phyloP scores from a whole-genome alignment of 2,797 vertebrate species.

The Melanotaenia trifasciata region DNA sequence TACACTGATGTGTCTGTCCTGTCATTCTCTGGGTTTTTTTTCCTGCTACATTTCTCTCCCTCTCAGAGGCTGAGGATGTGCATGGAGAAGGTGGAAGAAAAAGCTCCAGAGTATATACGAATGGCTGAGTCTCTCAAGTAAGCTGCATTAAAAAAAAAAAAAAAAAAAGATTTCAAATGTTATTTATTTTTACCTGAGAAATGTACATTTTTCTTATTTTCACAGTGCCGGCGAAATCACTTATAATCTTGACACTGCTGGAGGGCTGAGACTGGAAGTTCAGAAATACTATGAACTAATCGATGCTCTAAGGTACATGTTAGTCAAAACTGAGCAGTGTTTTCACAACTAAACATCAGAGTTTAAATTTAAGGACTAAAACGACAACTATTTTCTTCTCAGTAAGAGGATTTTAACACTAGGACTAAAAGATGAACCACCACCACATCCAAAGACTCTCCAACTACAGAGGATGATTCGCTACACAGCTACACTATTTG shows the following conservation, averaged over 20 bases:
- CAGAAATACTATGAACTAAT: constrained; percentile 98
- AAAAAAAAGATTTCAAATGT: background rate
- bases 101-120: constrained; percentile 93
- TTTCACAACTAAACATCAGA: background rate
- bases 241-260: constrained; percentile 91
- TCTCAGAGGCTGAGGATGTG: constrained; percentile 91
- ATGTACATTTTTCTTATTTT: constrained; percentile 19
- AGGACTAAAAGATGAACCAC: constrained; percentile 89
- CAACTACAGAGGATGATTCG: constrained; percentile 97
- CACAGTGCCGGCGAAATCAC: constrained; percentile 93
- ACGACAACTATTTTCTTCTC: constrained; percentile 19
- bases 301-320: constrained; percentile 91
- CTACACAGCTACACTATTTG: constrained; percentile 94
- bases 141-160: constrained; percentile 53
- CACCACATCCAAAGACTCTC: constrained; percentile 88
- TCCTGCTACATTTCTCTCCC: constrained; percentile 48
- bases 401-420: constrained; percentile 97
- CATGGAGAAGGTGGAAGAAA: constrained; percentile 96
- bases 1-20: constrained; percentile 40
- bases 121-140: constrained; percentile 98
- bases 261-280: constrained; percentile 91
- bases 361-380: constrained; percentile 7
- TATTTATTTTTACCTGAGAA: background rate
- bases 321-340: background rate
- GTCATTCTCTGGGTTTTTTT: constrained; percentile 8